phyloP scores from a whole-genome alignment of 35 echinoderm and acorn worm genomes.

The Nesometra sesokonis region DNA sequence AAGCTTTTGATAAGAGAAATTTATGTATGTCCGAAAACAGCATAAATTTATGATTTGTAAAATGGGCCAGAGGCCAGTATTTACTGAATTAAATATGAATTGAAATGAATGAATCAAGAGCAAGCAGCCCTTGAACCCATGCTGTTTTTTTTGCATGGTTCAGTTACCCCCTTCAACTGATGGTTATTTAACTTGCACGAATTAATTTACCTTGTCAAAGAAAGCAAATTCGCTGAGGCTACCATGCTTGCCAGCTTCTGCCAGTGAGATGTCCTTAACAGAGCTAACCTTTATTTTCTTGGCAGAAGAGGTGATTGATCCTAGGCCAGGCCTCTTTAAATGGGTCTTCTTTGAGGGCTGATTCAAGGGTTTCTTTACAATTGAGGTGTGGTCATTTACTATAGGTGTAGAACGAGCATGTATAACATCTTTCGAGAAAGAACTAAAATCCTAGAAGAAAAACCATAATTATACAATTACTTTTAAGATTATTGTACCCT shows the following conservation, averaged over 20 bases:
- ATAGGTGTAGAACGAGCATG: not conserved
- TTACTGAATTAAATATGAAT: too few relatives aligned
- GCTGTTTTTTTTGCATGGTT: too few relatives aligned
- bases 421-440: not conserved
- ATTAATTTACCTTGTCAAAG: slow-evolving; percentile 87
- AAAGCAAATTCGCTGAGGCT: slow-evolving; percentile 95
- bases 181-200: too few relatives aligned
- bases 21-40: too few relatives aligned
- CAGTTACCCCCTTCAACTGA: too few relatives aligned
- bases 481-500: too few relatives aligned
- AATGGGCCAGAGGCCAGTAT: too few relatives aligned
- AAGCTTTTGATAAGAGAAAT: too few relatives aligned
- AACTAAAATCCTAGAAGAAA: not conserved
- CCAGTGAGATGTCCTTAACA: slow-evolving; percentile 67
- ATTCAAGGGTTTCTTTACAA: slow-evolving; percentile 39
- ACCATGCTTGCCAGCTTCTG: slow-evolving; percentile 91
- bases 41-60: too few relatives aligned
- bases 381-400: slow-evolving; percentile 37
- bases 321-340: slow-evolving; percentile 25
- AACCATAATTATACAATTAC: too few relatives aligned
- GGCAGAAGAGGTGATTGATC: slow-evolving; percentile 4
- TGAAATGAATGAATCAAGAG: too few relatives aligned
- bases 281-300: slow-evolving; percentile 86
- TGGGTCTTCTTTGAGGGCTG: slow-evolving; percentile 37
- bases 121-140: too few relatives aligned